Conservation (phyloP, 2,888 invertebrate genomes). For the Macaria liturata region DNA sequence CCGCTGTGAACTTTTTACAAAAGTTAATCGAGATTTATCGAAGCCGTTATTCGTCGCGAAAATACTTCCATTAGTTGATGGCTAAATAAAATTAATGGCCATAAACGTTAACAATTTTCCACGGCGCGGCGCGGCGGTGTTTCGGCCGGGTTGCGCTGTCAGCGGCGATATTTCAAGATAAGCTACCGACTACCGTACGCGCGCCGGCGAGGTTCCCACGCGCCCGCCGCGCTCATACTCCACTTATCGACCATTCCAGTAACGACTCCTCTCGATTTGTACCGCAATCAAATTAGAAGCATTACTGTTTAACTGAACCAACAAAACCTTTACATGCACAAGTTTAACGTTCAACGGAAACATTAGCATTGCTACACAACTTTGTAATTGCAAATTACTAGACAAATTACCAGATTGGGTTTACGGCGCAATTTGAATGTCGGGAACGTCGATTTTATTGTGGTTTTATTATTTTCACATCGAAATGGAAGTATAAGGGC, state of each 20-base stretch:
- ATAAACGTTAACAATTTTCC: conserved; percentile 61
- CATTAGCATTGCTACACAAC: conserved; percentile 28
- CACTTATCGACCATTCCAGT: conserved; percentile 44
- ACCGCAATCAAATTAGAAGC: conserved; percentile 27
- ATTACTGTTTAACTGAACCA: conserved; percentile 11
- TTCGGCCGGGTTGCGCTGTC: conserved; percentile 58
- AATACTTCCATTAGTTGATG: conserved; percentile 48
- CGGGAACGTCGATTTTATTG: conserved; percentile 12
- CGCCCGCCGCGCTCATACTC: conserved; percentile 39
- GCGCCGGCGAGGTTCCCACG: conserved; percentile 64
- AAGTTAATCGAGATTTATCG: conserved; percentile 37
- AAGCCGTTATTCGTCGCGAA: conserved; percentile 46
- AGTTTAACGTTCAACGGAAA: conserved; percentile 23
- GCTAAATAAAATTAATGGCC: conserved; percentile 60
- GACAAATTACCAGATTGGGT: conserved; percentile 15
- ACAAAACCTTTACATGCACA: conserved; percentile 24
- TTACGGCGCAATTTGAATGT: conserved; percentile 14
- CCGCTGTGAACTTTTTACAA: conserved; percentile 26
- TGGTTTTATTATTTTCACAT: conserved; percentile 6
- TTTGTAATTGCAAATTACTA: conserved; percentile 35
- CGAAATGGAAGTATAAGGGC: conserved; percentile 28
- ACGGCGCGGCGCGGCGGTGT: conserved; percentile 43
- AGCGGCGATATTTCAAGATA: conserved; percentile 74
- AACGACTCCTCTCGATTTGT: conserved; percentile 36
- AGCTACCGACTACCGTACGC: conserved; percentile 50